These are phyloP conservation scores for Pseudomyrmex concolor DNA, from an alignment of 1,140 invertebrate genomes.

Conservation along the genomic window DNA sequence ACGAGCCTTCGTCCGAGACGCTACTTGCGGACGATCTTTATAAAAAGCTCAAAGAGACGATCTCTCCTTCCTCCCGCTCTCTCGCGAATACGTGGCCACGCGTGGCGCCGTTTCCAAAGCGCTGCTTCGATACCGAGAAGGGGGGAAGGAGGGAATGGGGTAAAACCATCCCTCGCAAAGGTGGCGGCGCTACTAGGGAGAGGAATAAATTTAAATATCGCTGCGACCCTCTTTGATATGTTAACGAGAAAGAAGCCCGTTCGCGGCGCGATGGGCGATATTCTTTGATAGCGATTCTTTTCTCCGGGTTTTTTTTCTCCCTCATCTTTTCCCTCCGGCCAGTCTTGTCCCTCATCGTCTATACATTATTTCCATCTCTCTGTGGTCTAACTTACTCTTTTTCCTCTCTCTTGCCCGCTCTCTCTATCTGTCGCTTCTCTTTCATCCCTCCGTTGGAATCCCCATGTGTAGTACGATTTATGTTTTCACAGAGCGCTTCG, in stretches of 20 bases:
- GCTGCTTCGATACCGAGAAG: constrained; percentile 51
- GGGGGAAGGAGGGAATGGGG: too few relatives aligned
- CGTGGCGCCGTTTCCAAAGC: constrained; percentile 4
- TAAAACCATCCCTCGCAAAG: constrained; percentile 12
- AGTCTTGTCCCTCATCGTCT: constrained; percentile 43
- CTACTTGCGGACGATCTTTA: constrained; percentile 47
- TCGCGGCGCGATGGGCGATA: constrained; percentile 54
- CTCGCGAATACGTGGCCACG: constrained; percentile 59
- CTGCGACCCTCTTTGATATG: constrained; percentile 80
- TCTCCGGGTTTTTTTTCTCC: constrained; percentile 7
- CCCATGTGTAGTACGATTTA: constrained; percentile 56
- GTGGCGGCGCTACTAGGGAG: constrained; percentile 26
- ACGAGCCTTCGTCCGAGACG: constrained; percentile 55
- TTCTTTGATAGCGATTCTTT: constrained; percentile 76
- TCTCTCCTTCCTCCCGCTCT: not conserved
- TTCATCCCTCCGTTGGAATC: constrained; percentile 11
- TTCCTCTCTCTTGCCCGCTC: not conserved
- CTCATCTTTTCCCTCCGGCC: constrained; percentile 14
- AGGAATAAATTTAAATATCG: constrained; percentile 83
- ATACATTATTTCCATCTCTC: constrained; percentile 48
- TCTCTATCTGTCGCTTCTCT: not conserved
- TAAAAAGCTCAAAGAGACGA: constrained; percentile 61
- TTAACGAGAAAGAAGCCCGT: constrained; percentile 74
- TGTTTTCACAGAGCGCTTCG: constrained; percentile 35
- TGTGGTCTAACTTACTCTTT: not conserved